Evolutionary conservation across 2,113 vertebrate species (phyloP).

Genomic region (Toxostoma redivivum): DNA sequence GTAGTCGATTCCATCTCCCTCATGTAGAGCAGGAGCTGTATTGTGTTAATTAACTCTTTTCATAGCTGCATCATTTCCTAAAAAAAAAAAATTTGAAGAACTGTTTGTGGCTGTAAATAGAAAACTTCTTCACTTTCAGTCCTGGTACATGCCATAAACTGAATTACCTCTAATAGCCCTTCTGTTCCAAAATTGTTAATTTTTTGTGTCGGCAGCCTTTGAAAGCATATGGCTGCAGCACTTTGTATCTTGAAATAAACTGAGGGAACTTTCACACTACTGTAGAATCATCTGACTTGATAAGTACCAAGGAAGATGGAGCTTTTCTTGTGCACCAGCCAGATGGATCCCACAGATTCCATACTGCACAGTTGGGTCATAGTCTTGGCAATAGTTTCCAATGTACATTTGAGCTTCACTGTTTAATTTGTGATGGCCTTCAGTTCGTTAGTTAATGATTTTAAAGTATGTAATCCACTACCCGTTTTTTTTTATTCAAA

Average conservation of each 20-base stretch:
- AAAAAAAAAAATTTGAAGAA: background rate
- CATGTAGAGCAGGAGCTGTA: background rate
- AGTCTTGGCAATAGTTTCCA: background rate
- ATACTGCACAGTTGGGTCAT: background rate
- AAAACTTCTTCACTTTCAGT: background rate
- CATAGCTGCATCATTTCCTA: background rate
- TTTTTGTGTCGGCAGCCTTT: background rate
- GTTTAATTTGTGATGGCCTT: background rate
- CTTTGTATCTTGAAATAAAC: slow-evolving; percentile 12
- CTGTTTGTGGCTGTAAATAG: background rate
- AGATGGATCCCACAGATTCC: background rate
- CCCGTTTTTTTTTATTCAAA: background rate
- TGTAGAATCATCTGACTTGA: slow-evolving; percentile 10
- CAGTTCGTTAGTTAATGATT: background rate
- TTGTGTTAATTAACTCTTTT: background rate
- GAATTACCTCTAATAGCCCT: background rate
- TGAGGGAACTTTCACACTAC: slow-evolving; percentile 3
- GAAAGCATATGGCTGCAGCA: slow-evolving; percentile 1
- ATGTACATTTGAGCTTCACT: background rate
- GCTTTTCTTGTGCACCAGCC: background rate
- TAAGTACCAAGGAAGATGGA: background rate
- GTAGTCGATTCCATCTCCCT: background rate
- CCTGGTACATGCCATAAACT: background rate
- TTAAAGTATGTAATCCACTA: background rate
- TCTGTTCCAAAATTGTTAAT: background rate